Evolutionary conservation across 2,888 invertebrate genomes (phyloP).

Genomic region (Synanthedon andrenaeformis): DNA sequence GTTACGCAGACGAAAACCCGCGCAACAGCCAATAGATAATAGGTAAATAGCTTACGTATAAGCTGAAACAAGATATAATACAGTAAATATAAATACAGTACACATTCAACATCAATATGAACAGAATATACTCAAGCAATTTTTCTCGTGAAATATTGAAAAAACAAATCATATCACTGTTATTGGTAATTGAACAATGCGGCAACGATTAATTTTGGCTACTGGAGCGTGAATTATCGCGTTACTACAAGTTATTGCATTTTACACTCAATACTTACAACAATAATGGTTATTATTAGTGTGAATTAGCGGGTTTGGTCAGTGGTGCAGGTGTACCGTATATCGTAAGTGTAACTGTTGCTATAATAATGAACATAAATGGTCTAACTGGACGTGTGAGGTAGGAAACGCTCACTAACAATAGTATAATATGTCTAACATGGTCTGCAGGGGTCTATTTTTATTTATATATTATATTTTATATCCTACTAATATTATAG

Average conservation of each 20-base stretch:
- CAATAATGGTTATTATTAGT: not conserved
- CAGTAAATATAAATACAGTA: too few species aligned
- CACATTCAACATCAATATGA: too few species aligned
- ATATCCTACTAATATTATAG: too few species aligned
- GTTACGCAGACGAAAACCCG: too few species aligned
- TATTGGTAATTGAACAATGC: conserved; percentile 15
- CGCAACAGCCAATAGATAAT: too few species aligned
- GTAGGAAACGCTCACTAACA: too few species aligned
- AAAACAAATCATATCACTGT: conserved; percentile 3
- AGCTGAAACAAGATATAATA: too few species aligned
- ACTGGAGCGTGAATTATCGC: conserved; percentile 13
- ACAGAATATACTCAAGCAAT: too few species aligned
- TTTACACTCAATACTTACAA: not conserved
- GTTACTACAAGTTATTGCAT: not conserved
- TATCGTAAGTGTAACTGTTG: not conserved
- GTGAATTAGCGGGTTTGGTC: conserved; percentile 8
- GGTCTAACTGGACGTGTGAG: not conserved
- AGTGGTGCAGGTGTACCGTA: conserved; percentile 11
- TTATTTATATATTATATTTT: too few species aligned
- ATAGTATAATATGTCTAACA: too few species aligned
- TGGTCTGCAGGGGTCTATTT: too few species aligned
- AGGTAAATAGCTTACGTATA: too few species aligned
- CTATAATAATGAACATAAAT: not conserved
- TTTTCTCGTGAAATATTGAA: not conserved
- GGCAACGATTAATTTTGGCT: conserved; percentile 16